Evolutionary conservation across 2,113 vertebrate genomes (phyloP).

Genomic region (Chiloscyllium plagiosum): DNA sequence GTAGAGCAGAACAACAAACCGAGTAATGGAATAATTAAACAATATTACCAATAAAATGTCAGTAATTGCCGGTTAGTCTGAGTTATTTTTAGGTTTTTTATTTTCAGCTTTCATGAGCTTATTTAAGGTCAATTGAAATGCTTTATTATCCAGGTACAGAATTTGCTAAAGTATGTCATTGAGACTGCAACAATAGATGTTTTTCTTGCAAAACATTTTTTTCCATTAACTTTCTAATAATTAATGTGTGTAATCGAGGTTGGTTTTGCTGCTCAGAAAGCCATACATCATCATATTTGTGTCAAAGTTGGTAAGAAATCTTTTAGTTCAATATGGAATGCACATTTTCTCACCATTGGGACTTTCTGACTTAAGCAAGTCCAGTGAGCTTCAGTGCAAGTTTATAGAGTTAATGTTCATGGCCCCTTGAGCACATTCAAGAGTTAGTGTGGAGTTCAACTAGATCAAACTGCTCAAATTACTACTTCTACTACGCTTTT

Average conservation of each 20-base stretch:
- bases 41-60: too few relatives aligned
- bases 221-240: neutral
- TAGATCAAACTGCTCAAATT: neutral
- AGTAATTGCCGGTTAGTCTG: neutral
- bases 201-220: neutral
- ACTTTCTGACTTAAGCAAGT: neutral
- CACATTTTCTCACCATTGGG: neutral
- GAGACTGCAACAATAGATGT: neutral
- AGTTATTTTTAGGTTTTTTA: neutral
- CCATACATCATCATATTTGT: neutral
- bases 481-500: neutral
- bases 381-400: neutral
- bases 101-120: neutral
- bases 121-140: neutral
- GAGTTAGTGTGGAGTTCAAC: neutral
- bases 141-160: neutral
- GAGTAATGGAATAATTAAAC: neutral
- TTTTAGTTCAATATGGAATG: neutral
- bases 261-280: neutral
- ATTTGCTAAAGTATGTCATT: too few relatives aligned
- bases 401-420: neutral
- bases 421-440: neutral
- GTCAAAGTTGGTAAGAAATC: neutral
- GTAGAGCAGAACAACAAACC: neutral
- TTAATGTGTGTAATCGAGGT: neutral